phyloP scores from a whole-genome alignment of 2,113 vertebrate genomes.

The Xiphorhynchus elegans region DNA sequence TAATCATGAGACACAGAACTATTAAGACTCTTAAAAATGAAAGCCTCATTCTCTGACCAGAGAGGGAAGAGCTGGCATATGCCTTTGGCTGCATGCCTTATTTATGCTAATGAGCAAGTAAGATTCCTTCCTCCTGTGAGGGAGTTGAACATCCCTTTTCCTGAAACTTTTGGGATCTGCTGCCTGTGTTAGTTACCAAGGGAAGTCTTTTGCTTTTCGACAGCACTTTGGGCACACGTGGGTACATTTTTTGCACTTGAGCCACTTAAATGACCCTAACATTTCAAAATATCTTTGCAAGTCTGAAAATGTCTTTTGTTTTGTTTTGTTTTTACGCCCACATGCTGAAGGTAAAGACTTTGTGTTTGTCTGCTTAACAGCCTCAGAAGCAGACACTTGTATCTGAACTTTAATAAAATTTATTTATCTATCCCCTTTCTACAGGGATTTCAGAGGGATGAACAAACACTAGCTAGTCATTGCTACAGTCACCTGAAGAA shows the following conservation, averaged over 20 bases:
- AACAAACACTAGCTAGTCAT: neutral
- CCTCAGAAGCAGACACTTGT: neutral
- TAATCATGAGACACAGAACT: conserved; percentile 77
- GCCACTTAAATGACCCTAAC: neutral
- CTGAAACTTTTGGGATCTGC: conserved; percentile 6
- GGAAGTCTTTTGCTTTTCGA: neutral
- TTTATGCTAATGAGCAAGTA: conserved; percentile 76
- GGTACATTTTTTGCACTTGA: neutral
- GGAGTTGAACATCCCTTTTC: neutral
- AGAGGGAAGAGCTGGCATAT: conserved; percentile 68
- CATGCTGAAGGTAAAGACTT: neutral
- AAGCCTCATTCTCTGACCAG: conserved; percentile 58
- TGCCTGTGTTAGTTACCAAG: neutral
- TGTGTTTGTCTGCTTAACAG: neutral
- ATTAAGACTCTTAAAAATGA: conserved; percentile 78
- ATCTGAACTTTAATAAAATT: neutral
- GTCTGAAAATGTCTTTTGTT: neutral
- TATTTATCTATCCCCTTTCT: neutral
- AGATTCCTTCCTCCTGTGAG: conserved; percentile 26
- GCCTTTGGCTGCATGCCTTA: conserved; percentile 73
- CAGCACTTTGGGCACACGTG: neutral
- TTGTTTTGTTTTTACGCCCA: rapidly evolving
- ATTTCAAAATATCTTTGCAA: neutral
- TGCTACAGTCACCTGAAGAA: neutral
- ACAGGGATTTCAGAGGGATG: neutral